These are phyloP conservation scores for Apamea anceps DNA, from an alignment of 2,888 invertebrate genomes.

Conservation along the genomic window DNA sequence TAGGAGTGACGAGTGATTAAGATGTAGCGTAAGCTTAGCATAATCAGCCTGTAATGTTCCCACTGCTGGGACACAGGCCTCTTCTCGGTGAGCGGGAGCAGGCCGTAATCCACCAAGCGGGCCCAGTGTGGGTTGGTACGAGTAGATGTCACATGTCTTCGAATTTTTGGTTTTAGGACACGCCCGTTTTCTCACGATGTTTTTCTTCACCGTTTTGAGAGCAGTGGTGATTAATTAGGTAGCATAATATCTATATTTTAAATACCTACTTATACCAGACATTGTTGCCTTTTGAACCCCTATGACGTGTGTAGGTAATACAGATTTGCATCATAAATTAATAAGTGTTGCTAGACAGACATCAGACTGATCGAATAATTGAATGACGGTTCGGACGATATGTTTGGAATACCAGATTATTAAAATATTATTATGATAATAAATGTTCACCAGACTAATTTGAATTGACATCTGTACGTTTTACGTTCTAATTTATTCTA, in stretches of 20 bases:
- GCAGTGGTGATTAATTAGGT: background rate
- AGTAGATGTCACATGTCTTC: background rate
- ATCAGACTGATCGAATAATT: constrained; percentile 35
- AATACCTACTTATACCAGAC: background rate
- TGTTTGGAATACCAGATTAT: constrained; percentile 34
- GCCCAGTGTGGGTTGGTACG: background rate
- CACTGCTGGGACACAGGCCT: background rate
- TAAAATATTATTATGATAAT: constrained; percentile 24
- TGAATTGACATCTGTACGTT: constrained; percentile 8
- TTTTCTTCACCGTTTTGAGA: background rate
- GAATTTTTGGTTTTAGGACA: background rate
- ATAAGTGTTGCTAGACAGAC: constrained; percentile 19
- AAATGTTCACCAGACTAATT: constrained; percentile 24
- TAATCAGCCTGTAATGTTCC: too few species aligned
- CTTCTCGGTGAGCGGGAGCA: background rate
- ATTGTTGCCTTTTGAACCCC: background rate
- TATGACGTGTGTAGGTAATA: background rate
- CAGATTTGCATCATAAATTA: constrained; percentile 14
- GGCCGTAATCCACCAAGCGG: too few species aligned
- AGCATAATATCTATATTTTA: background rate
- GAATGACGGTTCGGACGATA: constrained; percentile 21
- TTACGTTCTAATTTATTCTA: constrained; percentile 10
- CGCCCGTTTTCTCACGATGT: background rate
- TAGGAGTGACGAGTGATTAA: background rate
- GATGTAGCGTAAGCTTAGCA: background rate